Conservation (phyloP, 1,140 invertebrate species). For the Marisa cornuarietis region DNA sequence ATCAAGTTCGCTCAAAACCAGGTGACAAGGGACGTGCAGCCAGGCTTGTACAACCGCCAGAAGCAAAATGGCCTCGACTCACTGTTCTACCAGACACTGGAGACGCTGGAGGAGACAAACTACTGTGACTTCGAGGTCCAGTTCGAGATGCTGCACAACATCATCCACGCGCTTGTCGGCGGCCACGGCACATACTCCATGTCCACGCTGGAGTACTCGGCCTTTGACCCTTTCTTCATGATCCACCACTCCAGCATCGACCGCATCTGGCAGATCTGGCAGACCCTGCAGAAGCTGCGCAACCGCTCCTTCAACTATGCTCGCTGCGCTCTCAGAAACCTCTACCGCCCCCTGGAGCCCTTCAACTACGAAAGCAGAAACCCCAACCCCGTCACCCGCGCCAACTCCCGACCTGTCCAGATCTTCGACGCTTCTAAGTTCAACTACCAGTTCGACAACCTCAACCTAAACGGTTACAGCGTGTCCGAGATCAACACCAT, state of each 20-base stretch:
- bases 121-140: conserved; percentile 36
- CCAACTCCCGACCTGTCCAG: conserved; percentile 8
- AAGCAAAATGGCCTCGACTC: conserved; percentile 8
- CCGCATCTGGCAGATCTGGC: conserved; percentile 20
- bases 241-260: conserved; percentile 19
- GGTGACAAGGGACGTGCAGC: conserved; percentile 9
- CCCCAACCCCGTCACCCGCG: conserved; percentile 22
- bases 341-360: conserved; percentile 27
- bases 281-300: conserved; percentile 30
- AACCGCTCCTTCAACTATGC: conserved; percentile 27
- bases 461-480: conserved; percentile 22
- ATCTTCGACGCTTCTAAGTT: conserved; percentile 26
- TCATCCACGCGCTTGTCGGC: conserved; percentile 26
- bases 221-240: conserved; percentile 27
- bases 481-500: conserved; percentile 17
- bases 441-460: conserved; percentile 30
- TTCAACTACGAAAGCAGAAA: conserved; percentile 25
- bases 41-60: conserved; percentile 16
- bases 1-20: neutral
- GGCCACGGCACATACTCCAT: conserved; percentile 23
- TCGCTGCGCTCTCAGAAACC: conserved; percentile 19
- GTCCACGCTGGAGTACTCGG: conserved; percentile 28
- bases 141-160: conserved; percentile 34
- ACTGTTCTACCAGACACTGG: conserved; percentile 17
- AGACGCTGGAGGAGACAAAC: conserved; percentile 27